These are phyloP conservation scores for Hybognathus amarus DNA, from an alignment of 2,797 vertebrate species.

Conservation along the genomic window DNA sequence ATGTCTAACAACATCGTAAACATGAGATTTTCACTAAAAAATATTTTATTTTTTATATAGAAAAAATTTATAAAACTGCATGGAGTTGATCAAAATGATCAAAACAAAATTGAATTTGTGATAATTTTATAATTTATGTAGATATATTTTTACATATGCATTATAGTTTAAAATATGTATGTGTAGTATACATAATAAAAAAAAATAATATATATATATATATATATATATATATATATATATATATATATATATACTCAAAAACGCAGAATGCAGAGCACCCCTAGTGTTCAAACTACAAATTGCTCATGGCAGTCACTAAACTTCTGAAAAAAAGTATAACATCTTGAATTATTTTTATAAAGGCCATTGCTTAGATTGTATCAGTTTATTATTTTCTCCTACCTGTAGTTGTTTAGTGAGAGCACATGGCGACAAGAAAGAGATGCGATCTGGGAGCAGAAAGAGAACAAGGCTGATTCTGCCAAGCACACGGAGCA, in stretches of 20 bases:
- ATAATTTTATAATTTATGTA: too few relatives aligned
- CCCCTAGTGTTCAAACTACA: background rate
- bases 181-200: background rate
- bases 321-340: background rate
- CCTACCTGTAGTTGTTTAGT: constrained; percentile 47
- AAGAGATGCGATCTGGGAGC: background rate
- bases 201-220: too few relatives aligned
- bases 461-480: constrained; percentile 33
- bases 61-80: background rate
- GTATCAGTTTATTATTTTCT: constrained; percentile 1
- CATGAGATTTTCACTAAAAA: background rate
- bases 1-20: background rate
- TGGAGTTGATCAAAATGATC: too few relatives aligned
- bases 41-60: background rate
- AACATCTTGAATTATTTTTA: background rate
- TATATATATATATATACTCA: too few relatives aligned
- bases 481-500: constrained; percentile 30
- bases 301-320: background rate
- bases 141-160: too few relatives aligned
- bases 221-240: too few relatives aligned
- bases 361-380: background rate
- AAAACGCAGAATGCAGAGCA: background rate
- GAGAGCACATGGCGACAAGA: constrained; percentile 28
- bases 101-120: too few relatives aligned
- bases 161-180: background rate